phyloP scores from a whole-genome alignment of 2,797 vertebrate genomes.

The Iguana delicatissima region DNA sequence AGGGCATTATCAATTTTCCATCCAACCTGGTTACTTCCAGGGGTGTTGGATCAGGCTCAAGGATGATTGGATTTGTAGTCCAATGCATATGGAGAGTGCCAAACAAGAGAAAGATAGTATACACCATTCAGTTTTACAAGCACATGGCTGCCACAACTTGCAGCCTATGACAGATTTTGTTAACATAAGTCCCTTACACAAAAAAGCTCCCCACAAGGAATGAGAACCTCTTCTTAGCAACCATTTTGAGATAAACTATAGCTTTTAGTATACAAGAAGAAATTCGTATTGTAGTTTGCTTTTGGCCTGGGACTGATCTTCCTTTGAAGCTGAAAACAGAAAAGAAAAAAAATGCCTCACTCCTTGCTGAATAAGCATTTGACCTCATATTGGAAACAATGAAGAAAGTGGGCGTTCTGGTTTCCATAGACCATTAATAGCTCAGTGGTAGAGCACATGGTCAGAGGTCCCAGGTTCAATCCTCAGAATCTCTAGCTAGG shows the following conservation, averaged over 20 bases:
- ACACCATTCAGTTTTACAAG: constrained; percentile 15
- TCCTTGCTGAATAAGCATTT: constrained; percentile 64
- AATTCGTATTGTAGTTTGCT: constrained; percentile 57
- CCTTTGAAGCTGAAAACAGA: constrained; percentile 44
- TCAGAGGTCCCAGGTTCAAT: constrained; percentile 38
- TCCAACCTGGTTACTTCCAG: no score
- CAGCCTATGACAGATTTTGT: constrained; percentile 38
- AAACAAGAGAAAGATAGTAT: background rate
- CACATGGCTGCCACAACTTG: background rate
- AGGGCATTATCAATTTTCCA: no score
- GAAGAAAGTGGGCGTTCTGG: constrained; percentile 69
- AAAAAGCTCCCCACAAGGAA: constrained; percentile 11
- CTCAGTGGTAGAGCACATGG: constrained; percentile 50
- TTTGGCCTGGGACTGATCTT: constrained; percentile 59
- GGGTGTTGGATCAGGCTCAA: no score
- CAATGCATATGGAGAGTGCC: no score
- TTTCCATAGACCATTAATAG: constrained; percentile 66
- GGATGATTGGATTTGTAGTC: no score
- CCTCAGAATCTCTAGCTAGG: constrained; percentile 57
- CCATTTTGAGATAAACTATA: constrained; percentile 52
- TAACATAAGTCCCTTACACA: constrained; percentile 41
- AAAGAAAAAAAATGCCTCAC: constrained; percentile 50
- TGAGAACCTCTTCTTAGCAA: constrained; percentile 19
- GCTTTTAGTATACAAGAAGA: constrained; percentile 5
- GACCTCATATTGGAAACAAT: constrained; percentile 57